These are phyloP conservation scores for Agrochola circellaris DNA, from an alignment of 2,888 invertebrate species.

Conservation along the genomic window DNA sequence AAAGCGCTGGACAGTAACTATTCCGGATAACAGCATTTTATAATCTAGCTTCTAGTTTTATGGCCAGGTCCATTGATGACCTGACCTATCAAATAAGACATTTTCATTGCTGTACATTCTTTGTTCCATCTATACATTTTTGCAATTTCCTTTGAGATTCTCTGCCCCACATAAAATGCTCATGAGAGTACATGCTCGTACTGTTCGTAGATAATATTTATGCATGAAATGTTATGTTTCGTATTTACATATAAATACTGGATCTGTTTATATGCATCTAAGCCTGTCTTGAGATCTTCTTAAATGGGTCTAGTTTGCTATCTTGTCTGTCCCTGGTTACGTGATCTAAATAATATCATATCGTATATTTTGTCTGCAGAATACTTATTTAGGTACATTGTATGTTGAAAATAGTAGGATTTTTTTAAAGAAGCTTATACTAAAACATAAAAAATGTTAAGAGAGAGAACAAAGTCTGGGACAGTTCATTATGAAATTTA, in stretches of 20 bases:
- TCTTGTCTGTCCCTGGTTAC: not conserved
- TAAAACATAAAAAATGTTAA: not conserved
- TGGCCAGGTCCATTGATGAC: too few species aligned
- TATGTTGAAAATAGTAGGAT: not conserved
- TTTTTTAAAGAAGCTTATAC: not conserved
- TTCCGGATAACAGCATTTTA: not conserved
- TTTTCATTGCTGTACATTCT: not conserved
- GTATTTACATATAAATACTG: conserved; percentile 46
- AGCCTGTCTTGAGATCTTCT: conserved; percentile 28
- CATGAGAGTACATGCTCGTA: conserved; percentile 28
- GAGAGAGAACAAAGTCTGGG: not conserved
- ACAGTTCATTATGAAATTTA: conserved; percentile 17
- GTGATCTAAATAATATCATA: conserved; percentile 21
- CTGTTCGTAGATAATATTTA: conserved; percentile 44
- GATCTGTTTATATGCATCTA: conserved; percentile 15
- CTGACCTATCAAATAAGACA: not conserved
- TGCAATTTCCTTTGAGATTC: conserved; percentile 1
- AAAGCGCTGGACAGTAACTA: not conserved
- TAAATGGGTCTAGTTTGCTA: conserved; percentile 17
- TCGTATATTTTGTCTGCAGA: not conserved
- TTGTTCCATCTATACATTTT: not conserved
- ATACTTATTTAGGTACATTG: not conserved
- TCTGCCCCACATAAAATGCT: conserved; percentile 35
- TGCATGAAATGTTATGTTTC: conserved; percentile 42
- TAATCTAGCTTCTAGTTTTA: not conserved